These are phyloP conservation scores for Tokudaia tokunoshimensis DNA, from an alignment of 2,797 vertebrate genomes.

Conservation along the genomic window DNA sequence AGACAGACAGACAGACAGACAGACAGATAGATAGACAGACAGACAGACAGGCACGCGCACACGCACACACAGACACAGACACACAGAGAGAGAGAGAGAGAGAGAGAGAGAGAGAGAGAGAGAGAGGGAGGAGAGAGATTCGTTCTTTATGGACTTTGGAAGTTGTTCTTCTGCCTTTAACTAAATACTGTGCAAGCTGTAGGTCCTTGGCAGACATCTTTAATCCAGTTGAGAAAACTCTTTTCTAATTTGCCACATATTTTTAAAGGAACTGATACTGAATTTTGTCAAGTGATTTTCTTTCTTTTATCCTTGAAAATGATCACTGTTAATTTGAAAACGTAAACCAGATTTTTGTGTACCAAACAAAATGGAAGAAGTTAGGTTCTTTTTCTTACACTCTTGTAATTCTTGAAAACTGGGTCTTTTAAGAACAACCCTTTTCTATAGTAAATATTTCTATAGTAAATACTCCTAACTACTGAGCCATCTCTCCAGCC, in stretches of 20 bases:
- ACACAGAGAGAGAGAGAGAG: too few species aligned
- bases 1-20: not conserved
- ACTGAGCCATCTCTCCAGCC: not conserved
- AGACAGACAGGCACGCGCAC: not conserved
- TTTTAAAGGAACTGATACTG: not conserved
- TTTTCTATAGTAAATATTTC: not conserved
- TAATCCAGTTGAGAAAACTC: not conserved
- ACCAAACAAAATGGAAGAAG: not conserved
- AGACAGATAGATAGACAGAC: not conserved
- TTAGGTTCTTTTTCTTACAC: not conserved
- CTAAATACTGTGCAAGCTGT: not conserved
- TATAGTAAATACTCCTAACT: too few species aligned
- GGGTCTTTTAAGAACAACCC: not conserved
- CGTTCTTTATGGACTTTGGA: not conserved
- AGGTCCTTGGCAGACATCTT: not conserved
- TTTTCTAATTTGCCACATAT: conserved; percentile 8
- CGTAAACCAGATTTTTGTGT: not conserved
- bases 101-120: too few species aligned
- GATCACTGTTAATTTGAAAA: conserved; percentile 8
- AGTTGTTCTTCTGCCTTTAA: not conserved
- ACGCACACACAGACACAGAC: too few species aligned
- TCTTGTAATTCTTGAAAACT: not conserved
- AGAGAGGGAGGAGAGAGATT: not conserved
- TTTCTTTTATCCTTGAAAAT: not conserved
- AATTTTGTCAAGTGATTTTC: conserved; percentile 6